A percentile compares a stretch with the other conserved stretches of the same genome.
phyloP scores from a whole-genome alignment of 30 jellyfish, hydroid and myxozoan species.

The Turritopsis rubra region DNA sequence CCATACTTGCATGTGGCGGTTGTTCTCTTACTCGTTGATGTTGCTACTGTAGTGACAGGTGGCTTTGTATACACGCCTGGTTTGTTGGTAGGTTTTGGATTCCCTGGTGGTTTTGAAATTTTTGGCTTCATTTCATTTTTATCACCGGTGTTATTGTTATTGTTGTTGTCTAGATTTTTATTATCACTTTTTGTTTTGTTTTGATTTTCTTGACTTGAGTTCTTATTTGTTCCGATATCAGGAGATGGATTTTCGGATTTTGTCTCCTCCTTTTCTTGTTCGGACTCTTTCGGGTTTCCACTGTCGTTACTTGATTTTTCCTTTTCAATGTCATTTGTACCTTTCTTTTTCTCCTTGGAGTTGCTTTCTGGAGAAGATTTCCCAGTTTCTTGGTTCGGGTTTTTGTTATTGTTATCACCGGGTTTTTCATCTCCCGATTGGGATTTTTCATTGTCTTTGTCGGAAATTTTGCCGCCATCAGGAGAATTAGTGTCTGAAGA shows the following conservation, averaged over 20 bases:
- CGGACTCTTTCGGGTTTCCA: not conserved
- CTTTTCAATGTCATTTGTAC: not conserved
- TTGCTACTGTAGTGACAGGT: not conserved
- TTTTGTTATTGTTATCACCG: not conserved
- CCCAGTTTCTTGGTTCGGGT: not conserved
- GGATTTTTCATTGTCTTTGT: not conserved
- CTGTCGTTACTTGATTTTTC: not conserved
- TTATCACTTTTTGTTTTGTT: not conserved
- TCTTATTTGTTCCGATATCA: not conserved
- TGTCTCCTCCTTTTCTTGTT: not conserved
- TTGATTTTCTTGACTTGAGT: not conserved
- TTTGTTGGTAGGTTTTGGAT: slow-evolving; percentile 9
- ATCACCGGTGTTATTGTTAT: not conserved
- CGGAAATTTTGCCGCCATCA: not conserved
- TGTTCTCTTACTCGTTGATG: not conserved
- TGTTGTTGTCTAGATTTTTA: not conserved
- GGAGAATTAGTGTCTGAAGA: not conserved
- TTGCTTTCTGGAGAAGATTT: not conserved
- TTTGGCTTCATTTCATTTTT: not conserved
- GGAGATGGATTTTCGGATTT: not conserved
- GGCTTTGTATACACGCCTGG: not conserved
- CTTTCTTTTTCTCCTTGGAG: not conserved
- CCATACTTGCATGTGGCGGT: slow-evolving; percentile 1
- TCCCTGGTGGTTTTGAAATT: not conserved
- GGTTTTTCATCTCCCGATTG: not conserved